Base-by-base conservation (phyloP, 2,888 invertebrate genomes). In the Sipha maydis region DNA sequence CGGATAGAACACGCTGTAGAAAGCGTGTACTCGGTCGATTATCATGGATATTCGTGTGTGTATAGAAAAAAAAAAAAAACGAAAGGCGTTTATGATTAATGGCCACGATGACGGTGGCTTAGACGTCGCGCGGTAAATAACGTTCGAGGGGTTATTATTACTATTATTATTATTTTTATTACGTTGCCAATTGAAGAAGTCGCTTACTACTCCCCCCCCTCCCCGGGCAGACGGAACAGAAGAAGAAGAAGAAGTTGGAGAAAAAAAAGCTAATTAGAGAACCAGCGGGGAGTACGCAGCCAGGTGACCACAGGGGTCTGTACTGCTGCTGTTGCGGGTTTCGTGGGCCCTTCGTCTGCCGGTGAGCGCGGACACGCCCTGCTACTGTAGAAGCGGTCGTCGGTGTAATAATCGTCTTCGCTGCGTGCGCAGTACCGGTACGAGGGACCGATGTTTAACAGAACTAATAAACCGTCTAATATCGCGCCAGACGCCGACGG, bases 201-300 rank as follows among this genome's bases (percentile, higher is more conserved):
- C 85, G 56, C 67, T 85, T 85, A 77, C 71, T 67, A 69, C 5
- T 69, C 54, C 31, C 9, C 11, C 25, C 56, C 69, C 28, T 61
- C 84, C n/a, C n/a, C n/a, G n/a, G n/a, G n/a, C n/a, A 61, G 48
- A 71, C 71, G 34, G 56, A 71, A 79, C 73, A 14, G 78, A 17
- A 48, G 61, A 61, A 61, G 61, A 61, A n/a, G 34, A 38, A 41
- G 4, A 31, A 54, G 8, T 5, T 31, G 17, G 11, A 8, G 17
- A 73, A 88, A 79, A 75, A 80, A 88, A 89, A 88, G 56, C 86
- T 89, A 89, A 89, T 89, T 89, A 88, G 89, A 89, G 88, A 80
- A 73, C n/a, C 89, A 89, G 89, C 86, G 82, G 79, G 89, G 61
- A 54, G 76, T 54, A n/a, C 54, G 31, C 54, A 83, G 88, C 80